phyloP scores from a whole-genome alignment of 2,113 vertebrate species.

The Myodes glareolus region DNA sequence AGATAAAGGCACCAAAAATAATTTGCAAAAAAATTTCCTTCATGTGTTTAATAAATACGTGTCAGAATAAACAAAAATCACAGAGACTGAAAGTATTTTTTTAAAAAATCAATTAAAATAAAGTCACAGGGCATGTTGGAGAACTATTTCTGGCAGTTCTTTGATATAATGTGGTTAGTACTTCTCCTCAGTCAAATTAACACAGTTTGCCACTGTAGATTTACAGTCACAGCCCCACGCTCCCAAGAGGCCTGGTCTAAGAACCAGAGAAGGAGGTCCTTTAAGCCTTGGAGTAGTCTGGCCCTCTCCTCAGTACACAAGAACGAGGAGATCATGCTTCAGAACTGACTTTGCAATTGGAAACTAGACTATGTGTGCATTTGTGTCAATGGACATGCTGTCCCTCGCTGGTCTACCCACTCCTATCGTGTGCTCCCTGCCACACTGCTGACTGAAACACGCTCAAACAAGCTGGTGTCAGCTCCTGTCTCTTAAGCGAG shows the following conservation, averaged over 20 bases:
- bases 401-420: conserved; percentile 76
- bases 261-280: conserved; percentile 83
- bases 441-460: conserved; percentile 88
- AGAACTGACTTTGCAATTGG: conserved; percentile 44
- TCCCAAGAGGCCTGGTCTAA: conserved; percentile 84
- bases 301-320: conserved; percentile 24
- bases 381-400: conserved; percentile 79
- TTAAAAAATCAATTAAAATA: conserved; percentile 96
- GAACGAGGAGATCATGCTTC: not conserved
- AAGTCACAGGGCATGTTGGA: conserved; percentile 91
- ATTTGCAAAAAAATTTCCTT: conserved; percentile 86
- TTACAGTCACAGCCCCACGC: conserved; percentile 76
- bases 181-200: conserved; percentile 96
- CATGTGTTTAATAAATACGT: conserved; percentile 95
- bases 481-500: conserved; percentile 88
- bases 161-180: conserved; percentile 97
- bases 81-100: conserved; percentile 86
- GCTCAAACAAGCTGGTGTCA: conserved; percentile 80
- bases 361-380: conserved; percentile 73
- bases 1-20: conserved; percentile 84
- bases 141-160: conserved; percentile 97
- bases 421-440: conserved; percentile 88
- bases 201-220: conserved; percentile 90
- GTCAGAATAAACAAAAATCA: conserved; percentile 94
- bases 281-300: conserved; percentile 54